Evolutionary conservation across 2,113 vertebrate genomes (phyloP).

Genomic region (Chaenocephalus aceratus): DNA sequence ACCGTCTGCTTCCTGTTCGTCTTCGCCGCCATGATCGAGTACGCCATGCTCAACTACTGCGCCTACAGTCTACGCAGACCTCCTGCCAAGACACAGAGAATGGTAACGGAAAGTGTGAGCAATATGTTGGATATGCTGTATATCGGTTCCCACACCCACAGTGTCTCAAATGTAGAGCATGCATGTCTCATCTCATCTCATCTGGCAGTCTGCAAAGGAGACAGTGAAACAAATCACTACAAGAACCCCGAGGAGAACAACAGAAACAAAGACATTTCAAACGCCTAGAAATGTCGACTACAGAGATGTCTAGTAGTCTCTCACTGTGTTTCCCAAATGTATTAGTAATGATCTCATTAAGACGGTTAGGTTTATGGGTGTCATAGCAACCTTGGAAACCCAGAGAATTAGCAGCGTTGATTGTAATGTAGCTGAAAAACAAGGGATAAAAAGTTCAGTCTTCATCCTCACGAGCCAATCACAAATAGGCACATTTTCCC

Average conservation of each 20-base stretch:
- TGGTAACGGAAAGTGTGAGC: conserved; percentile 82
- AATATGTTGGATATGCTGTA: background rate
- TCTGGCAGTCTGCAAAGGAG: background rate
- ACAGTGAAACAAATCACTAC: background rate
- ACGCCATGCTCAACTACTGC: conserved; percentile 96
- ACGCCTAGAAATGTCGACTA: no score
- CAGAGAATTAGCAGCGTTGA: no score
- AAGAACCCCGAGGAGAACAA: background rate
- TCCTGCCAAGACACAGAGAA: conserved; percentile 87
- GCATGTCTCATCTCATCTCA: background rate
- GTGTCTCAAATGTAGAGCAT: background rate
- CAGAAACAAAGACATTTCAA: background rate
- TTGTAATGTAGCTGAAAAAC: background rate
- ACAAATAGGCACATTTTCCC: no score
- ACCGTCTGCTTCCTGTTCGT: conserved; percentile 98
- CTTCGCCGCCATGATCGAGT: conserved; percentile 97
- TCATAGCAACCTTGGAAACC: background rate
- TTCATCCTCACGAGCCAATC: no score
- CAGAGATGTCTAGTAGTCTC: background rate
- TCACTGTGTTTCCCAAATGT: background rate
- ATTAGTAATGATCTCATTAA: background rate
- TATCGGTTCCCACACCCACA: no score
- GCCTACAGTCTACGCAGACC: conserved; percentile 86
- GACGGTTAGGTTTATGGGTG: background rate
- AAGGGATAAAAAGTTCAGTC: background rate